Percentiles rank a stretch among this genome's conserved stretches.
phyloP scores from a whole-genome alignment of 2,113 vertebrate genomes.

The Numenius arquata region DNA sequence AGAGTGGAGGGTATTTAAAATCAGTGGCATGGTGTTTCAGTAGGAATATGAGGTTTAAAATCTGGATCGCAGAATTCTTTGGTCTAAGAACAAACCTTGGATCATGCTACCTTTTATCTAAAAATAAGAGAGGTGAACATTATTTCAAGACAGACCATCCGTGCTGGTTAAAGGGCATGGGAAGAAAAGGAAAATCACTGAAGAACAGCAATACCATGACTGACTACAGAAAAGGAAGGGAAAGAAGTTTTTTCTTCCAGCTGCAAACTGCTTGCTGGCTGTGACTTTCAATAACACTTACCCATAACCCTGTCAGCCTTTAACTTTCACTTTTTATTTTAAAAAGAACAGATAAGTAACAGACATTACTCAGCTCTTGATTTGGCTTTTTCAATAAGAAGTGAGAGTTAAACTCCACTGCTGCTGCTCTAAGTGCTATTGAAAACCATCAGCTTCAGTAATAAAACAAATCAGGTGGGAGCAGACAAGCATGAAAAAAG shows the following conservation, averaged over 20 bases:
- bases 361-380: conserved; percentile 12
- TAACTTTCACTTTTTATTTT: conserved; percentile 32
- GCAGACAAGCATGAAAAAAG: not conserved
- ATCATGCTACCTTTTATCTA: not conserved
- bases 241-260: not conserved
- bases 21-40: not conserved
- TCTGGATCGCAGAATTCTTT: not conserved
- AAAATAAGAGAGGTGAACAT: not conserved
- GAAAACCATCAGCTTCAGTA: conserved; percentile 21
- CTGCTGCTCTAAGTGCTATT: not conserved
- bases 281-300: not conserved
- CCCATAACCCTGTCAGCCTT: not conserved
- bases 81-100: not conserved
- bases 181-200: not conserved
- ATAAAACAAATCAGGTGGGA: conserved; percentile 45
- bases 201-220: not conserved
- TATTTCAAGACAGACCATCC: not conserved
- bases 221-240: not conserved
- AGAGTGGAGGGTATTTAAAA: not conserved
- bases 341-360: conserved; percentile 24
- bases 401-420: conserved; percentile 11
- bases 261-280: not conserved
- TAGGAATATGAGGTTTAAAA: not conserved
- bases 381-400: conserved; percentile 43
- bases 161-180: not conserved